Base-by-base conservation (phyloP, 2,888 invertebrate genomes). In the Pollenia angustigena region DNA sequence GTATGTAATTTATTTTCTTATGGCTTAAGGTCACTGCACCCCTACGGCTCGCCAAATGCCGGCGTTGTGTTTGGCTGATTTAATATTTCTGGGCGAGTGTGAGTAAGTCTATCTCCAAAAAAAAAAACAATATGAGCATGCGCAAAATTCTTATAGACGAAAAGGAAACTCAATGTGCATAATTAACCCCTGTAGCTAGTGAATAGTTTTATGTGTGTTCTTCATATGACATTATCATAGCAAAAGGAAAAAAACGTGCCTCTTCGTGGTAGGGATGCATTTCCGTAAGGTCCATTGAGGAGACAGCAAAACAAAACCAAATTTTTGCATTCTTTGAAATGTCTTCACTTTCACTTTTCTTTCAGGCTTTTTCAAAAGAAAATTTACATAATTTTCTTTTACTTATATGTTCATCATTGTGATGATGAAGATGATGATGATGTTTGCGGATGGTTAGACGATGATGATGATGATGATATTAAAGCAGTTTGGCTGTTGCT, bases 21-120 rank as follows among this genome's bases (percentile, higher is more conserved):
- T 54, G 40, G 54, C 80, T 52, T 80, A 80, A 86, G 86, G 86
- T 86, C 86, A 86, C 82, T 79, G 75, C 62, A 85, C 79, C 85
- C 82, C 82, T 79, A 68, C 32, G n/a, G 72, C 44, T 75, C 50
- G 52, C 42, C 72, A 66, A 79, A 66, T 64, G 64, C 54, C 71
- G 56, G 71, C 62, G 14, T 68, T 71, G 60, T 58, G 2, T 52
- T 62, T 2, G 16, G 23, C 32, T 40, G 10, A 58, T 58, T 50
- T 68, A 8, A 2, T 32, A 6, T 48, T 54, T 64, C 9, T 42
- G 52, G 11, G 42, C 52, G 44, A 14, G 1, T 40, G 8, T 62
- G 62, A 64, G 42, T 64, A 40, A 46, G 46, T 40, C 32, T 32
- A 32, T 32, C 32, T 6, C 32, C 42, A 44, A 42, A 16, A 1